phyloP scores from a whole-genome alignment of 2,797 vertebrate species.

The Ctenosaura bakeri region DNA sequence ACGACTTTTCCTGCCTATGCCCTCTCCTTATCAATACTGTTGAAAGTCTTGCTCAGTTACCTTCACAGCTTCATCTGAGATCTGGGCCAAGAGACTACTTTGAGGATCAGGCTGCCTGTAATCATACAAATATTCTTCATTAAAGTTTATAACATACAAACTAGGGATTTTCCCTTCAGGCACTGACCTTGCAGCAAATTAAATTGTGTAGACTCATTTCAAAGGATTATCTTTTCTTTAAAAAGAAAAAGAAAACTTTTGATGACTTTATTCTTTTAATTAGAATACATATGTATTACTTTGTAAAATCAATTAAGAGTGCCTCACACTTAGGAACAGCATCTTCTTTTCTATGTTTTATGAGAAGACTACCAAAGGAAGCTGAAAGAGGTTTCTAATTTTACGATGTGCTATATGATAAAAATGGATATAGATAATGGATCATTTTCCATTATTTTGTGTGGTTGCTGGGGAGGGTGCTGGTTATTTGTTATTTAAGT shows the following conservation, averaged over 20 bases:
- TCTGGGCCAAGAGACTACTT: conserved; percentile 22
- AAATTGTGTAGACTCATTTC: conserved; percentile 22
- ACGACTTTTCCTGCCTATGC: background rate
- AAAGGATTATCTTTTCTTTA: background rate
- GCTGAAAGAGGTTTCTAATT: background rate
- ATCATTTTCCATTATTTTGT: background rate
- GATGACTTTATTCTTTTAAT: conserved; percentile 22
- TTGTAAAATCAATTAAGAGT: conserved; percentile 28
- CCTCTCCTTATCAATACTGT: background rate
- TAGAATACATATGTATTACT: conserved; percentile 25
- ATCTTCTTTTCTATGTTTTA: conserved; percentile 9
- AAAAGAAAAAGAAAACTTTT: background rate
- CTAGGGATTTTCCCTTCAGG: background rate
- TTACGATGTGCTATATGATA: background rate
- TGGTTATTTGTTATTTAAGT: background rate
- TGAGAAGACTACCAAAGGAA: conserved; percentile 1
- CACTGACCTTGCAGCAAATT: conserved; percentile 27
- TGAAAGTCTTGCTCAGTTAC: conserved; percentile 10
- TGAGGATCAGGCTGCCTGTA: conserved; percentile 10
- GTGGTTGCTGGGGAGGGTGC: background rate
- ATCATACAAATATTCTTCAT: conserved; percentile 31
- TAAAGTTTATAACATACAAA: conserved; percentile 7
- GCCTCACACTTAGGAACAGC: background rate
- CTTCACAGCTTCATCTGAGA: background rate
- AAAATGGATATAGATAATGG: background rate